Evolutionary conservation across 2,113 vertebrate genomes (phyloP), one percentile per base, ranked within the genome.

Genomic region (Hyperopisus bebe): DNA sequence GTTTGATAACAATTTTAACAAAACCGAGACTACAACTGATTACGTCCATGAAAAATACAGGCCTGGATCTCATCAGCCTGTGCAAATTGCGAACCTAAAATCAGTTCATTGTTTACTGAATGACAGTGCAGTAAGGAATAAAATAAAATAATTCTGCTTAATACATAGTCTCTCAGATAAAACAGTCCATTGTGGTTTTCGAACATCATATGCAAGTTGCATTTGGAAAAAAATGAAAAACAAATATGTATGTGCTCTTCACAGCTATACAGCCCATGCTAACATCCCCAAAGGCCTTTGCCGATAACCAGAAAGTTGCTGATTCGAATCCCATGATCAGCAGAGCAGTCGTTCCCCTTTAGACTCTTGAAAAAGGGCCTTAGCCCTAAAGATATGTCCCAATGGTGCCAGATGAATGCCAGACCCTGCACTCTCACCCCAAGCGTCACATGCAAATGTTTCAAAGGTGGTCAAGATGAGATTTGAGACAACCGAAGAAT

Each of bases 321-420:
- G 93, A 96, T 97, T 94, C 89, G 92, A 91, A 92, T 27, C 24
- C 8, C 58, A 66, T 66, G 58, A 9, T 66, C 62, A 11, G 53
- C 1, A 51, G 24, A 27, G 58, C 24, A 27, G 24, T 11, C n/a
- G 3, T 9, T 66, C 62, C 24, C 62, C n/a, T 11, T 70, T 31
- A 11, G 62, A 3, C 10, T 11, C 62, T 11, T 31, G 62, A 66
- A 66, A 2, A 66, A 66, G n/a, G 9, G 62, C n/a, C 62, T 70
- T 70, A 70, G 62, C 62, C n/a, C 62, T 70, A 9, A 70, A 31
- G n/a, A 27, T 8, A 66, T 9, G 58, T 2, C 58, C 58, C 9
- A 66, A 9, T 9, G 62, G 62, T 27, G 8, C n/a, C 58, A 0
- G 9, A 27, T 27, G 10, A 11, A 27, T 11, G 9, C 7, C 1